Percentiles rank a stretch among this genome's conserved stretches.
These are phyloP conservation scores for Suillia variegata DNA, from an alignment of 2,888 invertebrate genomes.

Conservation along the genomic window DNA sequence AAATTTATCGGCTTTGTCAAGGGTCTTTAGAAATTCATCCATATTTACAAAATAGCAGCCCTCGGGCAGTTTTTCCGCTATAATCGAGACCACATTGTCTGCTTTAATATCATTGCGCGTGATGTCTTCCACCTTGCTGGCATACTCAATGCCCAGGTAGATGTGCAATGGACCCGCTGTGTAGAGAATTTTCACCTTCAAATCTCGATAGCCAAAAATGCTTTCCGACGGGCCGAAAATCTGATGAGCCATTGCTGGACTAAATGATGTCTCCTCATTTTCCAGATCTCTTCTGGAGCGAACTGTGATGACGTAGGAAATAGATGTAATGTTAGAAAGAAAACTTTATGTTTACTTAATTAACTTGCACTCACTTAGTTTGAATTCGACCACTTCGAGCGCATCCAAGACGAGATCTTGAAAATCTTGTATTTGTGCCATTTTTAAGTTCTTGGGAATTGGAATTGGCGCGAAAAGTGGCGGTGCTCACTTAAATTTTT, in stretches of 20 bases:
- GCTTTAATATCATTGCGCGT: conserved; percentile 65
- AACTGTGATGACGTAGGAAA: conserved; percentile 60
- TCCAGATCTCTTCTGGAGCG: conserved; percentile 70
- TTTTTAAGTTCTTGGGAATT: conserved; percentile 27
- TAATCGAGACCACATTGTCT: conserved; percentile 75
- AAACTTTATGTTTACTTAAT: not conserved
- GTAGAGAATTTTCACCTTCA: conserved; percentile 79
- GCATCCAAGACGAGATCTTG: conserved; percentile 56
- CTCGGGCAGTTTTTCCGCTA: conserved; percentile 73
- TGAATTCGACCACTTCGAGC: conserved; percentile 56
- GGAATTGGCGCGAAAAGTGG: conserved; percentile 45
- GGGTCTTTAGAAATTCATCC: conserved; percentile 72
- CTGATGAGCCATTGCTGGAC: conserved; percentile 91
- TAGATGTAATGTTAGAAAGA: not conserved
- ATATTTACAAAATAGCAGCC: conserved; percentile 72
- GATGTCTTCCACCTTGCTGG: conserved; percentile 68
- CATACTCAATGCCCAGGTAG: conserved; percentile 76
- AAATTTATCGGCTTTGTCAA: conserved; percentile 77
- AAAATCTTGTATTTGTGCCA: conserved; percentile 53
- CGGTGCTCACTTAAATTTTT: no score
- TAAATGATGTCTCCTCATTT: conserved; percentile 69
- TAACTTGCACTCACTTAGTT: conserved; percentile 49
- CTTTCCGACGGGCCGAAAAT: conserved; percentile 90
- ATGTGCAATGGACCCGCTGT: conserved; percentile 81
- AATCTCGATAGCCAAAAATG: conserved; percentile 90